A percentile compares a stretch with the other conserved stretches of the same genome.
These are phyloP conservation scores for Aplysina aerophoba DNA, from an alignment of 37 sponge, comb jelly and placozoan genomes.

Conservation along the genomic window DNA sequence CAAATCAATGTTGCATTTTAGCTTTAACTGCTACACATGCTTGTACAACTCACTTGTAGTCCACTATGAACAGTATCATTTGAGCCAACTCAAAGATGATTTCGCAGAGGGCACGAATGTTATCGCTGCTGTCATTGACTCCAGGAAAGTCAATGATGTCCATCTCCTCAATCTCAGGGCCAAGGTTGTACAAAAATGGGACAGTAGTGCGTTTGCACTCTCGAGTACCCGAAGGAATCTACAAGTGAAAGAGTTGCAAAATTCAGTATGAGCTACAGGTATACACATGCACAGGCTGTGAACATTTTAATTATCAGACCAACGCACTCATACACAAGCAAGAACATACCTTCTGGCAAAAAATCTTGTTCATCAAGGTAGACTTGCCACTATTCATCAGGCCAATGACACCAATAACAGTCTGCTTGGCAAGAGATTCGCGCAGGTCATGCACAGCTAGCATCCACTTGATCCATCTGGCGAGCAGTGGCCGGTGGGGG, in stretches of 20 bases:
- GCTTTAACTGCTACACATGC: too few species aligned
- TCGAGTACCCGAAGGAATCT: constrained; percentile 45
- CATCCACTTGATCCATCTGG: constrained; percentile 41
- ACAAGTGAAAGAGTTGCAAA: neutral
- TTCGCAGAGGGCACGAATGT: constrained; percentile 13
- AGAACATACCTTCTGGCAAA: constrained; percentile 15
- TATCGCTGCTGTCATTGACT: constrained; percentile 52
- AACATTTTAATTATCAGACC: neutral
- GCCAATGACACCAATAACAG: constrained; percentile 28
- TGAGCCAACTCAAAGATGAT: constrained; percentile 35
- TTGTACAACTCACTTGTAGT: constrained; percentile 51
- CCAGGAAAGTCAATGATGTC: constrained; percentile 64
- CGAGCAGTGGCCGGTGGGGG: neutral
- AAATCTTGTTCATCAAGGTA: constrained; percentile 22
- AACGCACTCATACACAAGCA: neutral
- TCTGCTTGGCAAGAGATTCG: constrained; percentile 43
- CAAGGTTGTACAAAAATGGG: constrained; percentile 60
- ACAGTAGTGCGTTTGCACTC: constrained; percentile 48
- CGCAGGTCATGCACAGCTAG: constrained; percentile 26
- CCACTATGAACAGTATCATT: constrained; percentile 42
- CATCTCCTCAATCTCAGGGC: constrained; percentile 32
- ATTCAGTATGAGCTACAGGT: neutral
- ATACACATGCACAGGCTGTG: neutral
- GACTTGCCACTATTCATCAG: constrained; percentile 50
- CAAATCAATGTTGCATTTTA: too few species aligned